These are phyloP conservation scores for Nematolebias whitei DNA, from an alignment of 2,113 vertebrate species.

Conservation along the genomic window DNA sequence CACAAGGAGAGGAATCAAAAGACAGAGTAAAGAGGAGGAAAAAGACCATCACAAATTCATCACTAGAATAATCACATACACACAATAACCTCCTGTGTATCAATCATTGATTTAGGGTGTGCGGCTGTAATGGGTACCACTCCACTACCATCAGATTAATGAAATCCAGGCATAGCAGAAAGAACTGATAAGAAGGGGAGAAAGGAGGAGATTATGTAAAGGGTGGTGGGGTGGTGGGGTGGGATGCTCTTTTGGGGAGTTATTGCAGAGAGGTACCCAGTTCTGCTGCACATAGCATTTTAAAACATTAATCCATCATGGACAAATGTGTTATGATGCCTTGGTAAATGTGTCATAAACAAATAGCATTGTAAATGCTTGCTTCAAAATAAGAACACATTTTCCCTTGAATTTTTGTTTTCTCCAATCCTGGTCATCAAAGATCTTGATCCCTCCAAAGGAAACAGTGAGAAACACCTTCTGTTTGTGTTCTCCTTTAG, in stretches of 20 bases:
- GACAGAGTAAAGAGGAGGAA: conserved; percentile 34
- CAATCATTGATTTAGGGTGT: conserved; percentile 68
- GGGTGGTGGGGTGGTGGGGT: too few species aligned
- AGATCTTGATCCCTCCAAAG: conserved; percentile 65
- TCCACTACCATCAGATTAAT: conserved; percentile 72
- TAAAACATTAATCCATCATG: conserved; percentile 62
- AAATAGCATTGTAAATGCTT: conserved; percentile 21
- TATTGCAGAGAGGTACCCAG: conserved; percentile 59
- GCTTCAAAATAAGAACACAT: conserved; percentile 6
- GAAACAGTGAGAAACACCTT: conserved; percentile 97
- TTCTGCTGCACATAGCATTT: conserved; percentile 64
- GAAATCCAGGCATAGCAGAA: conserved; percentile 60
- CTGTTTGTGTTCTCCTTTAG: conserved; percentile 98
- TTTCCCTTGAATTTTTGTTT: conserved; percentile 4
- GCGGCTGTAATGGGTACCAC: conserved; percentile 68
- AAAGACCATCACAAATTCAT: conserved; percentile 34
- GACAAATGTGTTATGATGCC: conserved; percentile 48
- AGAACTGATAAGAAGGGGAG: conserved; percentile 29
- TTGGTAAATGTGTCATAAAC: conserved; percentile 32
- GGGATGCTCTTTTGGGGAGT: conserved; percentile 57
- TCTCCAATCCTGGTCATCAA: not conserved
- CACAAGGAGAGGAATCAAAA: conserved; percentile 53
- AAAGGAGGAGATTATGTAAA: conserved; percentile 47
- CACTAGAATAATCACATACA: conserved; percentile 25
- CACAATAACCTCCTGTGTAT: conserved; percentile 41